A percentile compares a stretch with the other conserved stretches of the same genome.
Evolutionary conservation across 1,140 invertebrate genomes (phyloP).

Genomic region (Homarus americanus): DNA sequence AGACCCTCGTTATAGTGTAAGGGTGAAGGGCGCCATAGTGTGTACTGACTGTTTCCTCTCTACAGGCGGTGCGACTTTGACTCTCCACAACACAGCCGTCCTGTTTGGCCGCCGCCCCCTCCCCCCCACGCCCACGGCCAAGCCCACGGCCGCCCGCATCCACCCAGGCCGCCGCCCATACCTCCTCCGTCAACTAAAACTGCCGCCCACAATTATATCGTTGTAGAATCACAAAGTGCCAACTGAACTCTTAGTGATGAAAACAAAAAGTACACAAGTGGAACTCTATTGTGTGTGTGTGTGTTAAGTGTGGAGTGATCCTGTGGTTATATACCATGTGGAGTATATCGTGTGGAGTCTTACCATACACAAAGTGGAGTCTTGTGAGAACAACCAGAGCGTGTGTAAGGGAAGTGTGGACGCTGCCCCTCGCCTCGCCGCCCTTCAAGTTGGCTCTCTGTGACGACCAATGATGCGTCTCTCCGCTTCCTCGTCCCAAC

Average conservation of each 20-base stretch:
- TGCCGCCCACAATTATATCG: slow-evolving; percentile 39
- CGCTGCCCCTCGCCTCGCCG: too few relatives aligned
- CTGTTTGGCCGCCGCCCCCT: slow-evolving; percentile 32
- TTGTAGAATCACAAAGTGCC: slow-evolving; percentile 10
- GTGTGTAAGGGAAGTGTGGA: too few relatives aligned
- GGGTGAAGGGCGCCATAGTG: not conserved
- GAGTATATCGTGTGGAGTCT: too few relatives aligned
- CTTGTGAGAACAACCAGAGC: too few relatives aligned
- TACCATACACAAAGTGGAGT: too few relatives aligned
- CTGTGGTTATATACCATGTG: too few relatives aligned
- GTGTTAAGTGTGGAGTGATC: too few relatives aligned
- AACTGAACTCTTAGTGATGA: not conserved
- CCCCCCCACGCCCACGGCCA: slow-evolving; percentile 2
- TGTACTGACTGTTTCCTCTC: not conserved
- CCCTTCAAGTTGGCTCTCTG: too few relatives aligned
- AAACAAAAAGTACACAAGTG: too few relatives aligned
- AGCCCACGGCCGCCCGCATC: not conserved
- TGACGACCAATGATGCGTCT: too few relatives aligned
- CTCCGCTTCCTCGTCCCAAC: too few relatives aligned
- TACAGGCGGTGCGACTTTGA: slow-evolving; percentile 40
- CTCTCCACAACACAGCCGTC: slow-evolving; percentile 47
- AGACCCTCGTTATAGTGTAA: too few relatives aligned
- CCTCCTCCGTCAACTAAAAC: slow-evolving; percentile 48
- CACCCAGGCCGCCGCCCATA: slow-evolving; percentile 29
- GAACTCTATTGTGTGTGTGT: not conserved